Base-by-base conservation (phyloP, 2,888 invertebrate species). In the Pimpla rufipes region DNA sequence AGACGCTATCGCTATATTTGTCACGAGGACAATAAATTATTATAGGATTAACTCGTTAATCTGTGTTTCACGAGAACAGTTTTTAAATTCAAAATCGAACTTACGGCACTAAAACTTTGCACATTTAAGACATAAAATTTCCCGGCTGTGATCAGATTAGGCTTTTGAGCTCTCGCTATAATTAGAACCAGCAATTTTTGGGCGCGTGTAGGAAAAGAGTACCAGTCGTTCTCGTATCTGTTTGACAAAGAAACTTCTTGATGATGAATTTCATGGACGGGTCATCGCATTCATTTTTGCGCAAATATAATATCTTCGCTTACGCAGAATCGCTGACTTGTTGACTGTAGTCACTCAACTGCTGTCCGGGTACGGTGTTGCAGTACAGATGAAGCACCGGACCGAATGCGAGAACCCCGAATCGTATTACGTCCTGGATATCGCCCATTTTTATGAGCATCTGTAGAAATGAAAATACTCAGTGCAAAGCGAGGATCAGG, bases 151-250 rank as follows among this genome's bases (percentile, higher is more conserved):
- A 77, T 68, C 2, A 52, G 13, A n/a, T 67, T 50, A 6, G 68
- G 29, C 50, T 8, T 77, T 29, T 77, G 59, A 47, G 68, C 57
- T 59, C 59, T 67, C n/a, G 37, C 40, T 59, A 68, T 59, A 6
- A 77, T 68, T 29, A 66, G 23, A 6, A 57, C 13, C 42, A 77
- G 47, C 47, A 59, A 77, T 45, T 68, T 67, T 18, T 77, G 76
- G 6, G 76, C 50, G 37, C 47, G 52, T 11, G 29, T 62, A 52
- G 70, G 23, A 16, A 70, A 70, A 21, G 11, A 11, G 13, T 5
- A 40, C 78, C 78, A 78, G 29, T 70, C 70, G 52, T 62, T 18
- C 1, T 23, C 13, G 70, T 78, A 78, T 13, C 78, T 78, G 42
- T 62, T 10, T 23, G 13, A 2, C 47, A n/a, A 68, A 68, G 0